A percentile compares a stretch with the other conserved stretches of the same genome.
Conservation (phyloP, 2,888 invertebrate species). For the Meghimatium bilineatum region DNA sequence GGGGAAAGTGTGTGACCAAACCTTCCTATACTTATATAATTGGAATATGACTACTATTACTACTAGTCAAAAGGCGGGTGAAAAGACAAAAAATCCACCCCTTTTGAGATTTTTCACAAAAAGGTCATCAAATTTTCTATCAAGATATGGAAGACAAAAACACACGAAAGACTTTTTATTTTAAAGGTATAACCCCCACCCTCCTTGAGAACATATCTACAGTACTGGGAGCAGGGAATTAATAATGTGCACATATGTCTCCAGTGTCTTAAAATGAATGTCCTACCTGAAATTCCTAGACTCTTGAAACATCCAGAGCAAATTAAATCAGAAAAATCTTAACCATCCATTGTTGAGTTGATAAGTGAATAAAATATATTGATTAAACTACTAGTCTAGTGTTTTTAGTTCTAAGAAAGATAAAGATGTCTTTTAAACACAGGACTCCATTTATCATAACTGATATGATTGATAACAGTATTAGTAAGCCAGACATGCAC, state of each 20-base stretch:
- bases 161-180: too few relatives aligned
- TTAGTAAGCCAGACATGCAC: conserved; percentile 26
- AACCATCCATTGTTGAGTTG: conserved; percentile 38
- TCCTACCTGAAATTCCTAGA: conserved; percentile 25
- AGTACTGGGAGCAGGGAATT: neutral
- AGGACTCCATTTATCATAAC: neutral
- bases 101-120: too few relatives aligned
- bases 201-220: too few relatives aligned
- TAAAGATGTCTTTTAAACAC: neutral
- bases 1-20: too few relatives aligned
- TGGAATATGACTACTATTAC: too few relatives aligned
- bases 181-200: too few relatives aligned
- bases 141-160: too few relatives aligned
- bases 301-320: conserved; percentile 37
- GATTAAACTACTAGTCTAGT: neutral
- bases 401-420: neutral
- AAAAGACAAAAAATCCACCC: too few relatives aligned
- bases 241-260: neutral
- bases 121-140: too few relatives aligned
- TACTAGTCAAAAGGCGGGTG: too few relatives aligned
- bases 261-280: neutral
- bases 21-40: too few relatives aligned
- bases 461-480: conserved; percentile 3
- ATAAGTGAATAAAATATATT: neutral
- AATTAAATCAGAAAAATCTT: neutral